phyloP scores from a whole-genome alignment of 1,140 invertebrate genomes.

The Periplaneta americana region DNA sequence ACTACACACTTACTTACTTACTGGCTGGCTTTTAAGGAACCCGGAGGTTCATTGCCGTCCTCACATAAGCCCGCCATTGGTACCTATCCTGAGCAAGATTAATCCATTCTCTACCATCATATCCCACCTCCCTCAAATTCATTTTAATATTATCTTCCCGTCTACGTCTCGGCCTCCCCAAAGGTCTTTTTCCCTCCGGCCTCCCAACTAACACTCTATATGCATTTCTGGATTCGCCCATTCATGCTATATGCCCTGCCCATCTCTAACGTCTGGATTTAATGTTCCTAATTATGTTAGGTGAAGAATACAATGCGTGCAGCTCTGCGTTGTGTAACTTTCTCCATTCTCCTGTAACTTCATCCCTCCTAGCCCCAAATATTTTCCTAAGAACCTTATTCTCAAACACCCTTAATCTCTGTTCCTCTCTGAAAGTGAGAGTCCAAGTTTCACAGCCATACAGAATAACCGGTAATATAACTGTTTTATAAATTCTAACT shows the following conservation, averaged over 20 bases:
- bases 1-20: too few relatives aligned
- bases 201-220: not conserved
- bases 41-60: too few relatives aligned
- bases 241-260: not conserved
- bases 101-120: too few relatives aligned
- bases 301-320: not conserved
- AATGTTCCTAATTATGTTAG: not conserved
- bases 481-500: too few relatives aligned
- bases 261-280: too few relatives aligned
- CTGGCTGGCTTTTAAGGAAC: too few relatives aligned
- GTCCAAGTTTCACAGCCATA: too few relatives aligned
- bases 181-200: not conserved
- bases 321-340: not conserved
- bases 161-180: not conserved
- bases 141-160: not conserved
- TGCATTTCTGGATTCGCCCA: not conserved
- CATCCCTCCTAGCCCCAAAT: not conserved
- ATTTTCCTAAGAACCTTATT: not conserved
- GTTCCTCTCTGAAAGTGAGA: not conserved
- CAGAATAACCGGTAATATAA: too few relatives aligned
- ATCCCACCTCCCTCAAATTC: too few relatives aligned
- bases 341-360: not conserved
- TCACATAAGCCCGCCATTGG: too few relatives aligned
- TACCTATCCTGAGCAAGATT: too few relatives aligned
- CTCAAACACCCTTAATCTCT: not conserved